These are phyloP conservation scores for Macaria notata DNA, from an alignment of 2,888 invertebrate species.

Conservation along the genomic window DNA sequence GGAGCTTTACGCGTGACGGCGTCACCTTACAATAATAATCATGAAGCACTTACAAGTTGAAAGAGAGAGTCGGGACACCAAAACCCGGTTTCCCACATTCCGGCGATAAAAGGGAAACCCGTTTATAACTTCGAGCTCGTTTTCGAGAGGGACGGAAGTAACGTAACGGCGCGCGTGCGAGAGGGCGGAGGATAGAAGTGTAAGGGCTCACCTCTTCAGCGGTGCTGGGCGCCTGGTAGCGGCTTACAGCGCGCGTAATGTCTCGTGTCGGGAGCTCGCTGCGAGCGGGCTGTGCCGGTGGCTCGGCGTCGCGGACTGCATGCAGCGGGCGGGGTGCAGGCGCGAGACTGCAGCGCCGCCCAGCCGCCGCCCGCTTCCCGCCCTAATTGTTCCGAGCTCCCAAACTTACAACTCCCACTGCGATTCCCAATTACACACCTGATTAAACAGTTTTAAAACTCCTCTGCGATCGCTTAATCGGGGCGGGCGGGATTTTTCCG, in stretches of 20 bases:
- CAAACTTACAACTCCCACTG: constrained; percentile 50
- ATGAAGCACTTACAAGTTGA: constrained; percentile 68
- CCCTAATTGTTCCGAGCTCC: constrained; percentile 66
- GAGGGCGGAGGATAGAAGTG: constrained; percentile 54
- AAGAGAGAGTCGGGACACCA: constrained; percentile 77
- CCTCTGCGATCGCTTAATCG: constrained; percentile 25
- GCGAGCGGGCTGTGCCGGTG: constrained; percentile 64
- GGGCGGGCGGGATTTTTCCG: constrained; percentile 15
- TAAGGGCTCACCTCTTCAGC: constrained; percentile 72
- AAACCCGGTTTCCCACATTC: constrained; percentile 80
- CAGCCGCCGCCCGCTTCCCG: constrained; percentile 78
- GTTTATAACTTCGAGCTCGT: constrained; percentile 50
- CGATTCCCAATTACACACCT: constrained; percentile 41
- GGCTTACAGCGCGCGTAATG: constrained; percentile 78
- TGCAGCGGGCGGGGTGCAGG: constrained; percentile 66
- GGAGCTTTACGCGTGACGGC: constrained; percentile 33
- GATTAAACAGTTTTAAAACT: constrained; percentile 36
- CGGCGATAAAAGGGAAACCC: constrained; percentile 78
- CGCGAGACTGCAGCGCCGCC: constrained; percentile 79
- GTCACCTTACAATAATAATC: constrained; percentile 50
- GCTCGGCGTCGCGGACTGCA: constrained; percentile 71
- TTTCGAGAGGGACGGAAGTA: constrained; percentile 53
- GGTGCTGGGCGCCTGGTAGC: constrained; percentile 72
- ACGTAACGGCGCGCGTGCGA: constrained; percentile 49
- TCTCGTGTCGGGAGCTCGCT: constrained; percentile 30